Evolutionary conservation across 2,113 vertebrate species (phyloP).

Genomic region (Chascanopsetta lugubris): DNA sequence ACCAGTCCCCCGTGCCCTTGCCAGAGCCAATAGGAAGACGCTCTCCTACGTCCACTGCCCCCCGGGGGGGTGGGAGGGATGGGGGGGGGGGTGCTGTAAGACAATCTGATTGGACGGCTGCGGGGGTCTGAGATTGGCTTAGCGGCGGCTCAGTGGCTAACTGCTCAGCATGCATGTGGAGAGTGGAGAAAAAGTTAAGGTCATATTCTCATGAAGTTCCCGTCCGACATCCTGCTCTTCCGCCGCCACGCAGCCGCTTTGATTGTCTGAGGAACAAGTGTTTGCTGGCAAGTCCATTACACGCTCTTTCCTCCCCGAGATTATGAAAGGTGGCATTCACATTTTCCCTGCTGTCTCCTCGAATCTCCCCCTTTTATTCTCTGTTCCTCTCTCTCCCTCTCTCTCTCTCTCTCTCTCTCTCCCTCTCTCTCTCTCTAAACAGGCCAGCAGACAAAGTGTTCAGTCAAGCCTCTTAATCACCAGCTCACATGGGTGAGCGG

Average conservation of each 20-base stretch:
- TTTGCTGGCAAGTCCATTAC: slow-evolving; percentile 69
- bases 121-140: slow-evolving; percentile 70
- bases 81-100: slow-evolving; percentile 72
- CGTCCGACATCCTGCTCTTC: too few species aligned
- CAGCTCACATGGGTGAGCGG: slow-evolving; percentile 78
- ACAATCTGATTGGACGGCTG: slow-evolving; percentile 75
- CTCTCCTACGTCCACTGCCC: slow-evolving; percentile 67
- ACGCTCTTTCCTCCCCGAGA: slow-evolving; percentile 47
- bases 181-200: slow-evolving; percentile 58
- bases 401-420: slow-evolving; percentile 52
- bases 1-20: slow-evolving; percentile 42
- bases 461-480: slow-evolving; percentile 80
- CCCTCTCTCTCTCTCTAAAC: slow-evolving; percentile 76
- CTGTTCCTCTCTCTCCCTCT: slow-evolving; percentile 34
- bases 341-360: slow-evolving; percentile 66
- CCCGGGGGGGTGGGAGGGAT: too few species aligned
- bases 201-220: slow-evolving; percentile 57
- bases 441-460: slow-evolving; percentile 81
- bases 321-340: slow-evolving; percentile 77
- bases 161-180: slow-evolving; percentile 36
- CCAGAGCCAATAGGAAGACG: slow-evolving; percentile 67
- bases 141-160: slow-evolving; percentile 53
- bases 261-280: slow-evolving; percentile 66
- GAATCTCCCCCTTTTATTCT: slow-evolving; percentile 72
- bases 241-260: too few species aligned